phyloP scores from a whole-genome alignment of 2,888 invertebrate species.

The Bombyx huttoni region DNA sequence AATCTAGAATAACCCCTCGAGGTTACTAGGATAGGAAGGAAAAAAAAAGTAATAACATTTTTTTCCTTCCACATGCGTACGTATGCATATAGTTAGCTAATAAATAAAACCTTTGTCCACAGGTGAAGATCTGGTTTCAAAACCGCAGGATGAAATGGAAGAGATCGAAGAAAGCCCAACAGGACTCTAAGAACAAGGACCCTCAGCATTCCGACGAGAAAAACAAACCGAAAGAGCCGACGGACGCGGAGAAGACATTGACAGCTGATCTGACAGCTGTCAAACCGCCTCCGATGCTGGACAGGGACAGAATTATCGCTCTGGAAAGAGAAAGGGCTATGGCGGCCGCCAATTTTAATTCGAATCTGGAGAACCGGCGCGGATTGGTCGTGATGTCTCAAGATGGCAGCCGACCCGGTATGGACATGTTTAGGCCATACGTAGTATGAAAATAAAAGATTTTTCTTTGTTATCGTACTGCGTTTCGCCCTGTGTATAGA shows the following conservation, averaged over 20 bases:
- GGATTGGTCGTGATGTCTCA: slow-evolving; percentile 57
- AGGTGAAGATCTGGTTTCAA: slow-evolving; percentile 99
- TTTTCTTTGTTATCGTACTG: slow-evolving; percentile 24
- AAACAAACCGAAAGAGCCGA: slow-evolving; percentile 39
- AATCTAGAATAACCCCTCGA: no score
- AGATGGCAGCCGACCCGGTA: slow-evolving; percentile 51
- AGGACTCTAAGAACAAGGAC: slow-evolving; percentile 80
- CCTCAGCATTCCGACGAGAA: slow-evolving; percentile 44
- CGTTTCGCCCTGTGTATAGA: slow-evolving; percentile 6
- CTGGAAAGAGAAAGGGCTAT: slow-evolving; percentile 59
- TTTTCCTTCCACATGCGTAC: background rate
- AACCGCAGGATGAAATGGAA: slow-evolving; percentile 99
- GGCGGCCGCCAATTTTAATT: slow-evolving; percentile 66
- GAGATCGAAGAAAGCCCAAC: slow-evolving; percentile 95
- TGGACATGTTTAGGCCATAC: slow-evolving; percentile 69
- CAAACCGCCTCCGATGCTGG: slow-evolving; percentile 55
- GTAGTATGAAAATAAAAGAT: slow-evolving; percentile 60
- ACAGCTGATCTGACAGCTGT: slow-evolving; percentile 62
- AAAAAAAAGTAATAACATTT: no score
- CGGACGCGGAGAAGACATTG: slow-evolving; percentile 43
- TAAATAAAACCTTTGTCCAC: slow-evolving; percentile 20
- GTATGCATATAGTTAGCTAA: background rate
- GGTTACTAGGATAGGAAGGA: no score
- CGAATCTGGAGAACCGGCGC: slow-evolving; percentile 64
- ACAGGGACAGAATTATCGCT: slow-evolving; percentile 64